A percentile compares a stretch with the other conserved stretches of the same genome.
phyloP scores from a whole-genome alignment of 2,113 vertebrate species.

The Oncorhynchus kisutch region DNA sequence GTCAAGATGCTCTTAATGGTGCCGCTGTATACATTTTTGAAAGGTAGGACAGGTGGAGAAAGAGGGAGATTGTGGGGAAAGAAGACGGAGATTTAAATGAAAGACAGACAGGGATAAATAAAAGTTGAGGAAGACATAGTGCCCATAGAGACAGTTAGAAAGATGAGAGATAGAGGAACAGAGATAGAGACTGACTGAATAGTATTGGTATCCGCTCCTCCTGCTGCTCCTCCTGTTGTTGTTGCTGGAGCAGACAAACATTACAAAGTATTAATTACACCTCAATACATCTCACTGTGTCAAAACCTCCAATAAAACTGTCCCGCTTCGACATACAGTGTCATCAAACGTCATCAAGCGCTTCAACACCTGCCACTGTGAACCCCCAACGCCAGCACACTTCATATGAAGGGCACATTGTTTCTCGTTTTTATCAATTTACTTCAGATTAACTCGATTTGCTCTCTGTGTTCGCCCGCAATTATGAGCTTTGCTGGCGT shows the following conservation, averaged over 20 bases:
- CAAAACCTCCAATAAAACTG: constrained; percentile 31
- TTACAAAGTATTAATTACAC: constrained; percentile 43
- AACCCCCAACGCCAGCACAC: constrained; percentile 3
- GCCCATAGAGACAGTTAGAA: constrained; percentile 30
- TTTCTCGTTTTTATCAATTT: constrained; percentile 23
- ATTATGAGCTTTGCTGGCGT: constrained; percentile 39
- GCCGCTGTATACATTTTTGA: no score
- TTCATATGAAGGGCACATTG: constrained; percentile 19
- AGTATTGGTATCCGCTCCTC: constrained; percentile 28
- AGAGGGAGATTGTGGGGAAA: background rate
- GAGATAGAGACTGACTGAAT: constrained; percentile 55
- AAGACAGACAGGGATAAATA: constrained; percentile 29
- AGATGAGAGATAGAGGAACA: constrained; percentile 40
- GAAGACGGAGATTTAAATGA: background rate
- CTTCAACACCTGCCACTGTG: constrained; percentile 25
- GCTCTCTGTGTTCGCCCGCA: constrained; percentile 29
- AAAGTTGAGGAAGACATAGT: constrained; percentile 28
- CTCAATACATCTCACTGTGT: constrained; percentile 40
- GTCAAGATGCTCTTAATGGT: no score
- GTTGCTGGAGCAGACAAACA: constrained; percentile 35
- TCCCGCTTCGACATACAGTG: constrained; percentile 16
- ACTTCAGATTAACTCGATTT: constrained; percentile 38
- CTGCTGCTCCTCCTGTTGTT: constrained; percentile 19
- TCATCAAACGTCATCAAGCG: constrained; percentile 30
- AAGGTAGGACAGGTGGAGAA: constrained; percentile 2